phyloP scores from a whole-genome alignment of 2,797 vertebrate species.

The Agapornis canus region DNA sequence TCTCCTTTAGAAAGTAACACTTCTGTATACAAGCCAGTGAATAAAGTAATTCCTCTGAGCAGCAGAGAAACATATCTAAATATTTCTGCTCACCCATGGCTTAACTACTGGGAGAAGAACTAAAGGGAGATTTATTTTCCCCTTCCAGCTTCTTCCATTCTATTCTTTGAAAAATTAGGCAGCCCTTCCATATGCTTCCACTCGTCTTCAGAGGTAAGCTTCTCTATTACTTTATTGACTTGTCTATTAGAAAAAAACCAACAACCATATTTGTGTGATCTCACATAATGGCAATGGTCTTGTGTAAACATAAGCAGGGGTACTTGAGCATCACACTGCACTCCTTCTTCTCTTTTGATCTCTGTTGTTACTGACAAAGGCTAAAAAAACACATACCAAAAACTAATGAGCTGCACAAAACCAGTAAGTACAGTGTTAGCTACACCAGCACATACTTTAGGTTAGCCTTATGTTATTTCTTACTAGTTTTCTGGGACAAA shows the following conservation, averaged over 20 bases:
- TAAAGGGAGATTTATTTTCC: slow-evolving; percentile 2
- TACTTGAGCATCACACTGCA: background rate
- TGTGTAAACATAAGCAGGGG: slow-evolving; percentile 5
- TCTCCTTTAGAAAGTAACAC: background rate
- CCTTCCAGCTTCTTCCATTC: slow-evolving; percentile 61
- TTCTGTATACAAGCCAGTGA: background rate
- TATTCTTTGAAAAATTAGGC: slow-evolving; percentile 64
- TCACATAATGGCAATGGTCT: slow-evolving; percentile 52
- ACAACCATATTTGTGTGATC: slow-evolving; percentile 60
- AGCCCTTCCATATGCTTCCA: slow-evolving; percentile 34
- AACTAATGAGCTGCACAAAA: background rate
- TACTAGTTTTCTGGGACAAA: background rate
- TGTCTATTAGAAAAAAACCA: slow-evolving; percentile 24
- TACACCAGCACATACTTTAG: background rate
- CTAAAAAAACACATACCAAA: background rate
- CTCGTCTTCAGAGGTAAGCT: slow-evolving; percentile 53
- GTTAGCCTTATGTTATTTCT: background rate
- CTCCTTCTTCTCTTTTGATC: slow-evolving; percentile 24
- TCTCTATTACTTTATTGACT: background rate
- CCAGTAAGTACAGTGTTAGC: background rate
- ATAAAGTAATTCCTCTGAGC: slow-evolving; percentile 31
- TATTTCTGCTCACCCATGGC: background rate
- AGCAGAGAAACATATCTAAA: slow-evolving; percentile 12
- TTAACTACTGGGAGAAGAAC: slow-evolving; percentile 51
- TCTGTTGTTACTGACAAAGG: background rate